These are phyloP conservation scores for Ericerus pela DNA, from an alignment of 1,140 invertebrate genomes.

Conservation along the genomic window DNA sequence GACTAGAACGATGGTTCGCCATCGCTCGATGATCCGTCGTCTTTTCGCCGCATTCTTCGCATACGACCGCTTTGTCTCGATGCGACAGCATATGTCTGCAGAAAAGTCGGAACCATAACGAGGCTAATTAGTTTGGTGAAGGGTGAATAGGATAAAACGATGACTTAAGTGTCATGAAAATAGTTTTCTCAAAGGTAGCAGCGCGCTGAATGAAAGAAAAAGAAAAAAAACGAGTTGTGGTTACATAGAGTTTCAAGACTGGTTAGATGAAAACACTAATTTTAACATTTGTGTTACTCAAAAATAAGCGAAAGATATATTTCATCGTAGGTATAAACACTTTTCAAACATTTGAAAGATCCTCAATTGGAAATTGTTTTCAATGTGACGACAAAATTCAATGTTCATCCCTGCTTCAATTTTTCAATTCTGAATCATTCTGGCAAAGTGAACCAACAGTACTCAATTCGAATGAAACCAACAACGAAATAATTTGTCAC, in stretches of 20 bases:
- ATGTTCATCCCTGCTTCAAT: too few relatives aligned
- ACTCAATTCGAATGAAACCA: too few relatives aligned
- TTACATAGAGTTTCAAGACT: neutral
- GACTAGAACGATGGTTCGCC: constrained; percentile 42
- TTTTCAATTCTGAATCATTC: too few relatives aligned
- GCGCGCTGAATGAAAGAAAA: neutral
- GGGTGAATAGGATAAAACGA: neutral
- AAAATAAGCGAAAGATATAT: too few relatives aligned
- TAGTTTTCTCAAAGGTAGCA: neutral
- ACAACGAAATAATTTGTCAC: too few relatives aligned
- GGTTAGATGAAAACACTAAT: too few relatives aligned
- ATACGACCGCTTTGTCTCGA: constrained; percentile 27
- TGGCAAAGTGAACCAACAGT: too few relatives aligned
- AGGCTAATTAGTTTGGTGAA: neutral
- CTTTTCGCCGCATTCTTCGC: constrained; percentile 52
- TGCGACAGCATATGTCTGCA: constrained; percentile 24
- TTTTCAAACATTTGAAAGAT: too few relatives aligned
- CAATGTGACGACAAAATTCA: too few relatives aligned
- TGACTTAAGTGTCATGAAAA: neutral
- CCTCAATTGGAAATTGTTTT: too few relatives aligned
- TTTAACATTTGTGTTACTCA: too few relatives aligned
- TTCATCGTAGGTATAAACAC: too few relatives aligned
- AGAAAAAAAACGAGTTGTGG: neutral
- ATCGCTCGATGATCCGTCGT: constrained; percentile 51
- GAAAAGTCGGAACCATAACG: constrained; percentile 13